phyloP scores from a whole-genome alignment of 2,113 vertebrate genomes.

The Stegastes partitus region DNA sequence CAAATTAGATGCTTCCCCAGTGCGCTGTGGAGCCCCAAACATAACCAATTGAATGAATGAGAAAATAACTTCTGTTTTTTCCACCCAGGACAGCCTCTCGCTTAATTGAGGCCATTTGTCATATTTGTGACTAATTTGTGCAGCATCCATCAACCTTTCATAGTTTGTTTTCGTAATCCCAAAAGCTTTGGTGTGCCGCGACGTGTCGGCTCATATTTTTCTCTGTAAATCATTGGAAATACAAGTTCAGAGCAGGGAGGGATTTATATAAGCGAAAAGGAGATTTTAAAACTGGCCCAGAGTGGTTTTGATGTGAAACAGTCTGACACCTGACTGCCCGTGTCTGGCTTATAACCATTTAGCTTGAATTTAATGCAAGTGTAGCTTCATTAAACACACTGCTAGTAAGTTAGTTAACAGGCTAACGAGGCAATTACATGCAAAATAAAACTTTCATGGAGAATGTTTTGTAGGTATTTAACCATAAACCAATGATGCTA shows the following conservation, averaged over 20 bases:
- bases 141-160: conserved; percentile 13
- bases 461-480: no score
- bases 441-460: no score
- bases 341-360: background rate
- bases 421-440: no score
- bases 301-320: background rate
- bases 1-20: conserved; percentile 8
- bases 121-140: conserved; percentile 44
- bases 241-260: background rate
- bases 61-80: conserved; percentile 34
- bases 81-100: conserved; percentile 10
- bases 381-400: background rate
- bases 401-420: no score
- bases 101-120: conserved; percentile 38
- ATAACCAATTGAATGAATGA: conserved; percentile 38
- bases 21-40: conserved; percentile 7
- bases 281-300: background rate
- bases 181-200: conserved; percentile 16
- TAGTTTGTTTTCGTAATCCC: conserved; percentile 8
- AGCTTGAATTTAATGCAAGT: background rate
- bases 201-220: conserved; percentile 25
- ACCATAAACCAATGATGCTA: no score
- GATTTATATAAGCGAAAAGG: background rate
- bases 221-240: conserved; percentile 1
- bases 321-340: background rate